Percentiles rank a stretch among this genome's conserved stretches.
These are phyloP conservation scores for Tolypeutes matacus DNA, from an alignment of 2,797 vertebrate genomes.

Conservation along the genomic window DNA sequence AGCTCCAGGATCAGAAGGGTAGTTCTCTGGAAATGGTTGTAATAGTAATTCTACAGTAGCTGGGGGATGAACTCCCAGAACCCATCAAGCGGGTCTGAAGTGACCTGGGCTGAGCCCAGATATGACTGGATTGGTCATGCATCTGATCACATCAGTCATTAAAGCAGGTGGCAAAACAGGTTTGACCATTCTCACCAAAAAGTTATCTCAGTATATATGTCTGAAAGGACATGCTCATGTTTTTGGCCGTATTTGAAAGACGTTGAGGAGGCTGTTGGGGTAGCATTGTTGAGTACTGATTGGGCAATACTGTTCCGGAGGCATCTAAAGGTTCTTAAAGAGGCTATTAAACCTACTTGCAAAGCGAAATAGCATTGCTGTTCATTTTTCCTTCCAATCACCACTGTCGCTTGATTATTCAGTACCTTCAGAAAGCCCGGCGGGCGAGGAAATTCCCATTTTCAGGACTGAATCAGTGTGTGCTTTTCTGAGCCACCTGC, in stretches of 20 bases:
- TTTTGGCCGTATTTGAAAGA: neutral
- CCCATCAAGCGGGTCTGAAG: too few relatives aligned
- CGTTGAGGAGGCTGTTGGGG: neutral
- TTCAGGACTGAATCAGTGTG: neutral
- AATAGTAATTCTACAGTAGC: neutral
- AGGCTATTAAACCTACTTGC: neutral
- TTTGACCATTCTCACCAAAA: neutral
- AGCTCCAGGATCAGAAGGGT: neutral
- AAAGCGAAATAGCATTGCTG: neutral
- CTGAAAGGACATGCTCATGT: neutral
- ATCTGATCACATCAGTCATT: neutral
- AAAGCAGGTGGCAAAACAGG: neutral
- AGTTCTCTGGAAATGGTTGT: neutral
- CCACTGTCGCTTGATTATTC: slow-evolving; percentile 4
- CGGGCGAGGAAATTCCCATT: neutral
- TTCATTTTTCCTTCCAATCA: neutral
- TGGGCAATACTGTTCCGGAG: neutral
- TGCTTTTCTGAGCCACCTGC: too few relatives aligned
- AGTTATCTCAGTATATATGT: neutral
- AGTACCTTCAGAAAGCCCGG: neutral
- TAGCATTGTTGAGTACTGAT: neutral
- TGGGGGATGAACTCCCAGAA: neutral
- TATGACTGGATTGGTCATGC: neutral
- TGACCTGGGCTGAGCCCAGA: neutral
- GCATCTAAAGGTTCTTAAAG: slow-evolving; percentile 28